Conservation (phyloP, 2,888 invertebrate genomes). For the Glyphotaelius pellucidus region DNA sequence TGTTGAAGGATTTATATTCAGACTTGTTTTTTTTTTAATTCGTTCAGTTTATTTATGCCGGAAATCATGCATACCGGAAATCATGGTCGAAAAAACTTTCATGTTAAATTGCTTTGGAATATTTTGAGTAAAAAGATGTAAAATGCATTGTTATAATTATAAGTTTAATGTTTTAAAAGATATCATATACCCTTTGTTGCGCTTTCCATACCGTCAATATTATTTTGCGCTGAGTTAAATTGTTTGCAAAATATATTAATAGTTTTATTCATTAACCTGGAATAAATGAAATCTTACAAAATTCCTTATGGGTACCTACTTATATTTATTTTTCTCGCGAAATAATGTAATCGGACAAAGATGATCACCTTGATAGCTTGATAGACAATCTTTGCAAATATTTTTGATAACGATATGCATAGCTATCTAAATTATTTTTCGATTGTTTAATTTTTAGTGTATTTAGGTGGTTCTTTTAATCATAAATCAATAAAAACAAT, state of each 20-base stretch:
- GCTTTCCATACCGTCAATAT: background rate
- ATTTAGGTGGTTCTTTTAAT: no score
- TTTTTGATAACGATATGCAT: background rate
- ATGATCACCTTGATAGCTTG: background rate
- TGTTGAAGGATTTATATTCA: conserved; percentile 14
- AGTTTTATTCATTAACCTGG: no score
- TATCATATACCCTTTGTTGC: background rate
- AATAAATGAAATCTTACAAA: no score
- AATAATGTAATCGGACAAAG: background rate
- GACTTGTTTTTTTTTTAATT: background rate
- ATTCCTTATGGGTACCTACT: no score
- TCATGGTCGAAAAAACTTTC: background rate
- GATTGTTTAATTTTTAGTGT: no score
- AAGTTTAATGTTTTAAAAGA: background rate
- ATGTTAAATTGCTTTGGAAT: background rate
- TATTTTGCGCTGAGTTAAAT: background rate
- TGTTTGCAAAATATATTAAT: background rate
- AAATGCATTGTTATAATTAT: background rate
- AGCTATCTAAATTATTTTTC: background rate
- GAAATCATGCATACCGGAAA: background rate
- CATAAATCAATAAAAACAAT: no score
- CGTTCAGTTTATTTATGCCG: background rate
- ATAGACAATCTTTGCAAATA: background rate
- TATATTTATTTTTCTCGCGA: background rate
- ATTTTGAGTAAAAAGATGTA: background rate